A percentile compares a stretch with the other conserved stretches of the same genome.
phyloP scores from a whole-genome alignment of 2,113 vertebrate species.

The Thomomys bottae region DNA sequence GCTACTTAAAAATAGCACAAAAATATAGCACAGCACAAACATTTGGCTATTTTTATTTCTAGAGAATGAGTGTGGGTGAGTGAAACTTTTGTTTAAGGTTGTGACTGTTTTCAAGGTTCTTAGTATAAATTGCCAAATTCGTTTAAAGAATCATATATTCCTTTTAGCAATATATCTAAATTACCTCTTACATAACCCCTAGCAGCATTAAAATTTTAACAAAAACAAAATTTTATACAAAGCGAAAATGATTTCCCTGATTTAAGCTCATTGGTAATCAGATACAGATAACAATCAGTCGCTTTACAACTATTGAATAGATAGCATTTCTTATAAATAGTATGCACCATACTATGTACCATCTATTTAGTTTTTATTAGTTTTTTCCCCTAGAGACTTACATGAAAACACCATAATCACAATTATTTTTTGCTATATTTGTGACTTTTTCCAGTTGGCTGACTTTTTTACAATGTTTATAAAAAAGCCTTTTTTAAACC shows the following conservation, averaged over 20 bases:
- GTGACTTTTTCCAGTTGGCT: neutral
- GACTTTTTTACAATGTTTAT: neutral
- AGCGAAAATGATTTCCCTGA: conserved; percentile 7
- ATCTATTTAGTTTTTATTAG: neutral
- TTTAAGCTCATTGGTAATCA: conserved; percentile 20
- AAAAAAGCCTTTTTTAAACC: neutral
- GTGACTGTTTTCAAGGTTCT: conserved; percentile 27
- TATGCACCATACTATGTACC: too few relatives aligned
- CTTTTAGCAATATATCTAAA: neutral
- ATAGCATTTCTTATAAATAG: conserved; percentile 23
- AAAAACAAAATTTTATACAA: neutral
- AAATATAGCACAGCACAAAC: neutral
- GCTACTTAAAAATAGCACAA: conserved; percentile 38
- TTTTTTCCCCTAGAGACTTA: neutral
- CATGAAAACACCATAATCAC: neutral
- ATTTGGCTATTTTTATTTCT: conserved; percentile 6
- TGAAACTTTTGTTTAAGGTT: conserved; percentile 34
- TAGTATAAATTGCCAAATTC: neutral
- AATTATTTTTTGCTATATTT: conserved; percentile 4
- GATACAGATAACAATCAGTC: conserved; percentile 6
- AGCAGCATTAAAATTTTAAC: neutral
- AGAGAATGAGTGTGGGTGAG: neutral
- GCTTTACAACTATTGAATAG: neutral
- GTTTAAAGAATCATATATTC: neutral
- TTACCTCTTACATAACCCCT: conserved; percentile 23